phyloP scores from a whole-genome alignment of 2,113 vertebrate genomes.

The Grus americana region DNA sequence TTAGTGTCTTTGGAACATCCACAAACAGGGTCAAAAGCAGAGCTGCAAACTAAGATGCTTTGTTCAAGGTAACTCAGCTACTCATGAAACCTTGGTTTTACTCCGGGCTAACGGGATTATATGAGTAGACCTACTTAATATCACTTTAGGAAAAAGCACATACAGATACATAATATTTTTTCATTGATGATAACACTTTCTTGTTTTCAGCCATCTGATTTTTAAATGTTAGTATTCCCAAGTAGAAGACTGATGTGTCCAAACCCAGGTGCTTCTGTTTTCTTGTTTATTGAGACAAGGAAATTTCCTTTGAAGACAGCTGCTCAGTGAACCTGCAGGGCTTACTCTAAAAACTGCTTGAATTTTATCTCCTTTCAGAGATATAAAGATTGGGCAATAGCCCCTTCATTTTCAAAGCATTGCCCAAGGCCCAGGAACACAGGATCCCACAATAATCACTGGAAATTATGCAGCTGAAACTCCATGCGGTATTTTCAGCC shows the following conservation, averaged over 20 bases:
- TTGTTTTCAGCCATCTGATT: not conserved
- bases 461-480: conserved; percentile 29
- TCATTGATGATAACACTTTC: not conserved
- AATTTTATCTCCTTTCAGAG: conserved; percentile 52
- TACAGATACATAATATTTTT: not conserved
- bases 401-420: conserved; percentile 48
- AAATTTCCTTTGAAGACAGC: conserved; percentile 59
- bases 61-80: not conserved
- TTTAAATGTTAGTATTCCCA: not conserved
- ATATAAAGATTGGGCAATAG: conserved; percentile 44
- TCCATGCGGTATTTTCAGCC: not conserved
- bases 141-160: not conserved
- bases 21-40: not conserved
- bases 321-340: conserved; percentile 45
- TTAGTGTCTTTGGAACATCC: not conserved
- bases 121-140: not conserved
- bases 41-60: not conserved
- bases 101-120: not conserved
- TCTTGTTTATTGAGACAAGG: not conserved
- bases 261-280: conserved; percentile 24
- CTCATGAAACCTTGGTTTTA: not conserved
- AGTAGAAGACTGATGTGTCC: not conserved
- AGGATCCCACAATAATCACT: not conserved
- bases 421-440: conserved; percentile 41
- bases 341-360: conserved; percentile 11